Base-by-base conservation (phyloP, 2,888 invertebrate species). In the Pegoplata infirma region DNA sequence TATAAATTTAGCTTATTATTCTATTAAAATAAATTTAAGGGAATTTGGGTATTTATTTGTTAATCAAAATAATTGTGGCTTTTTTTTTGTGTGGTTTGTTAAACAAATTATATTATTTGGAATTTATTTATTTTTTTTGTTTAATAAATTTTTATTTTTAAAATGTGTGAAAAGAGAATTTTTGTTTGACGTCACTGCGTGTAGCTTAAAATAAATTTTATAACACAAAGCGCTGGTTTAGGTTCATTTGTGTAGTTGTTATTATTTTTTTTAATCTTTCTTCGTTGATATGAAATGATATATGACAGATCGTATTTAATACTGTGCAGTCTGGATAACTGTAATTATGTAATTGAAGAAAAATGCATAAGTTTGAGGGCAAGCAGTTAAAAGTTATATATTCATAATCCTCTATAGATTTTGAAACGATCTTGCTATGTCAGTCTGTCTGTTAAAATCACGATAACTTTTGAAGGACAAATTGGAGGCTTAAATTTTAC, bases 131-230 rank as follows among this genome's bases (percentile, higher is more conserved):
- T n/a, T 40, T n/a, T n/a, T 3, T n/a, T n/a, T 23, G 6, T 23
- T 23, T 6, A 3, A 6, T 7, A 32, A 32, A 32, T 14, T 25
- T 72, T 14, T 56, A 10, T 19, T 17, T 32, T 36, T 44, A 4
- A 4, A n/a, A 25, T 28, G 71, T 69, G 23, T 49, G 28, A 53
- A 16, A 56, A 46, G 49, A 68, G n/a, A 53, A 58, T 44, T 69
- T 59, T 58, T 5, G 40, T 56, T 79, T 79, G 78, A 79, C 78
- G 78, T 79, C 78, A 74, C 61, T 71, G 59, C 78, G 64, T n/a
- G n/a, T 78, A 63, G n/a, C 49, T 56, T 64, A n/a, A 36, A 17
- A 21, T n/a, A 44, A 5, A 44, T 74, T 47, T 55, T n/a, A n/a
- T n/a, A n/a, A n/a, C n/a, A n/a, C 16, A 61, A 74, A 67, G 17